Conservation (phyloP, 1,140 invertebrate species). For the Paraescarpia echinospica region DNA sequence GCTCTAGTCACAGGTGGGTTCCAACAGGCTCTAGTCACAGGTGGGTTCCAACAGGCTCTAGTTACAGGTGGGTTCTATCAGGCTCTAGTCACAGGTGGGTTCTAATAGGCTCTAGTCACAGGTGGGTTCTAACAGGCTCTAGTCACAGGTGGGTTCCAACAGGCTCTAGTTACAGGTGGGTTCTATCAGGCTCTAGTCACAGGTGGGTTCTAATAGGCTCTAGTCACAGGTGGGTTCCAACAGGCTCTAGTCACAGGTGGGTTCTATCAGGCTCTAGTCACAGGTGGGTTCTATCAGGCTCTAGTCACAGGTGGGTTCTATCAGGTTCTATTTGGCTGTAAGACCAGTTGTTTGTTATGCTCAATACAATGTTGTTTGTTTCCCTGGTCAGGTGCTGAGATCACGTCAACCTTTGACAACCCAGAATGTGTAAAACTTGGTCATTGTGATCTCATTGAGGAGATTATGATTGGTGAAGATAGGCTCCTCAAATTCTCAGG, state of each 20-base stretch:
- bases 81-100: slow-evolving; percentile 85
- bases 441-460: slow-evolving; percentile 92
- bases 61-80: slow-evolving; percentile 73
- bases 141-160: too few relatives aligned
- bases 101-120: slow-evolving; percentile 80
- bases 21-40: too few relatives aligned
- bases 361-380: not conserved
- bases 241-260: slow-evolving; percentile 89
- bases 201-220: slow-evolving; percentile 59
- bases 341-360: not conserved
- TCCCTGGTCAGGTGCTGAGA: slow-evolving; percentile 76
- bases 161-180: slow-evolving; percentile 88
- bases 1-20: slow-evolving; percentile 84
- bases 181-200: slow-evolving; percentile 81
- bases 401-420: slow-evolving; percentile 96
- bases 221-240: too few relatives aligned
- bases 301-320: too few relatives aligned
- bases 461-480: slow-evolving; percentile 98
- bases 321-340: not conserved
- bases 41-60: slow-evolving; percentile 87
- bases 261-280: slow-evolving; percentile 78
- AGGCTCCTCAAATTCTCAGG: slow-evolving; percentile 91
- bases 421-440: slow-evolving; percentile 91
- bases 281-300: slow-evolving; percentile 64
- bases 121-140: slow-evolving; percentile 60